Conservation (phyloP, 2,113 vertebrate genomes). For the Muscicapa adusta region DNA sequence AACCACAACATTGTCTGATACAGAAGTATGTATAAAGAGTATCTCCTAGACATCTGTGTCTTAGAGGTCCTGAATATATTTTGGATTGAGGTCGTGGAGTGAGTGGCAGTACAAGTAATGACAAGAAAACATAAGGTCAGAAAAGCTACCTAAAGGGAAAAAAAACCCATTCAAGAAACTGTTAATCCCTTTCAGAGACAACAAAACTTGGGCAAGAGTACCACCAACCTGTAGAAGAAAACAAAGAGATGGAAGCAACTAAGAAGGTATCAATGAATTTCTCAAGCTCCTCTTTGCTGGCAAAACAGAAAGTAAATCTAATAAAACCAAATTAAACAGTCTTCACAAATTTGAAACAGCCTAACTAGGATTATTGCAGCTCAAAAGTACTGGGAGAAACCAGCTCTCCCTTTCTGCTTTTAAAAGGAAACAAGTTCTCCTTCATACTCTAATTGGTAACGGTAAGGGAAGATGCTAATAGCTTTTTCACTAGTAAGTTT, state of each 20-base stretch:
- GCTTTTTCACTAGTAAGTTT: neutral
- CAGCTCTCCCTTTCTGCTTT: neutral
- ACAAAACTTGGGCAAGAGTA: neutral
- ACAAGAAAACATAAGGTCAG: neutral
- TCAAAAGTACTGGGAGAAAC: neutral
- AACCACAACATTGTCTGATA: neutral
- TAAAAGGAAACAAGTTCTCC: neutral
- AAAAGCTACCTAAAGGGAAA: neutral
- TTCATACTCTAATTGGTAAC: neutral
- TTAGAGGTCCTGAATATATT: neutral
- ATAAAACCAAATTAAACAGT: neutral
- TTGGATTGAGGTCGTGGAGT: neutral
- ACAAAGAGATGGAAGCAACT: neutral
- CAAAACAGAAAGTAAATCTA: neutral
- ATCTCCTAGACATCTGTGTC: neutral
- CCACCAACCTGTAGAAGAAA: neutral
- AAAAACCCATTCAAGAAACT: neutral
- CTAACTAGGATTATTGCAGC: neutral
- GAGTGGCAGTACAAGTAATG: neutral
- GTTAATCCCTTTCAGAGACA: neutral
- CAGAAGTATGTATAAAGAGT: neutral
- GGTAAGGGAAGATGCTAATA: neutral
- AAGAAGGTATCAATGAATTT: neutral
- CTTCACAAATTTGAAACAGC: rapidly evolving
- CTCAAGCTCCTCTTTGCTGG: neutral